Conservation (phyloP, 2,113 vertebrate genomes). For the Mormyrus iriodes region DNA sequence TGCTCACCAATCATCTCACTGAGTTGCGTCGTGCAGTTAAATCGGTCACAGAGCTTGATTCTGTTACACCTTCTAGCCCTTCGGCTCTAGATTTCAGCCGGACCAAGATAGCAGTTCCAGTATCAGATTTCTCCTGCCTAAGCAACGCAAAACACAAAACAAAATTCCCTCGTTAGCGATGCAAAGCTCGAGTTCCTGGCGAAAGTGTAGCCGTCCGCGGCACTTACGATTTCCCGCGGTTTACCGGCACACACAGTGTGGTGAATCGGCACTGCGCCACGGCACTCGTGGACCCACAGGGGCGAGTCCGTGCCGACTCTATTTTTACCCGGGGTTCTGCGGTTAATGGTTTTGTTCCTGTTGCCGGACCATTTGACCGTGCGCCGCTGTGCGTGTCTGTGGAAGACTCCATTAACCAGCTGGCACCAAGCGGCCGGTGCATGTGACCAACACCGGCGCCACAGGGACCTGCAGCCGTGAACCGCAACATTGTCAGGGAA, state of each 20-base stretch:
- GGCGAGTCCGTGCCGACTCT: slow-evolving; percentile 31
- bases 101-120: background rate
- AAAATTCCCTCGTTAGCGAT: background rate
- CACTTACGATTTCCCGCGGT: slow-evolving; percentile 14
- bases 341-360: slow-evolving; percentile 43
- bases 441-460: background rate
- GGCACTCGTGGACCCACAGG: slow-evolving; percentile 14
- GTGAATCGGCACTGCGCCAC: background rate
- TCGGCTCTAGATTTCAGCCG: background rate
- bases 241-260: slow-evolving; percentile 25
- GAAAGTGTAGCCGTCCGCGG: background rate
- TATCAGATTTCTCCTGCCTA: background rate
- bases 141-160: background rate
- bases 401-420: background rate
- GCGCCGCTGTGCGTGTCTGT: background rate
- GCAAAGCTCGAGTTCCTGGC: background rate
- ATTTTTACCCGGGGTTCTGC: slow-evolving; percentile 41
- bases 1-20: background rate
- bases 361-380: slow-evolving; percentile 37
- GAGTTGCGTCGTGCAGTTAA: background rate
- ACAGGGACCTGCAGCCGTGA: background rate
- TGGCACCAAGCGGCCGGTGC: background rate
- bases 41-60: background rate
- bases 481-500: background rate
- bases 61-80: background rate